Conservation (phyloP, 2,888 invertebrate genomes). For the Amphimallon solstitiale region DNA sequence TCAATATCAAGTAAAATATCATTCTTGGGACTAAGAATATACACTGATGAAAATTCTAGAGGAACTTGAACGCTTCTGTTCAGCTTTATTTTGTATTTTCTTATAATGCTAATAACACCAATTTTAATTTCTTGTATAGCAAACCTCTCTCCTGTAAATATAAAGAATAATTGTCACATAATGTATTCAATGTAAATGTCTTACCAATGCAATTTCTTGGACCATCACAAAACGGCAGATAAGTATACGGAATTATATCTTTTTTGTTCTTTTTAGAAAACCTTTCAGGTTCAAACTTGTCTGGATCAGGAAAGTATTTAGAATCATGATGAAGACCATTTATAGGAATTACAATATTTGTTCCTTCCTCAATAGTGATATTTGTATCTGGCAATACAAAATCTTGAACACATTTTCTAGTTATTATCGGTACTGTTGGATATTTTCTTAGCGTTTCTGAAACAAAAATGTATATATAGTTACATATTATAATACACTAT, state of each 20-base stretch:
- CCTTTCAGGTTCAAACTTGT: conserved; percentile 67
- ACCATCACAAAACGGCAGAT: conserved; percentile 69
- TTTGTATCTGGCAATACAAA: conserved; percentile 22
- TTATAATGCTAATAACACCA: background rate
- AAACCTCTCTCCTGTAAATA: background rate
- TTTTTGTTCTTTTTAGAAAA: conserved; percentile 67
- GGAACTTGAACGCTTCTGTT: background rate
- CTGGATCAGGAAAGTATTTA: conserved; percentile 66
- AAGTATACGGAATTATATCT: conserved; percentile 61
- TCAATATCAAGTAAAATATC: background rate
- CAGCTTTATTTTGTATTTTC: background rate
- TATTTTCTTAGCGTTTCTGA: conserved; percentile 24
- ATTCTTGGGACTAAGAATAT: background rate
- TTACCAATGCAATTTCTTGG: conserved; percentile 70
- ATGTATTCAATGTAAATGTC: background rate
- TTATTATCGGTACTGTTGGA: background rate
- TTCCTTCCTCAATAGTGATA: conserved; percentile 48
- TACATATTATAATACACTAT: too few relatives aligned
- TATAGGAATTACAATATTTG: conserved; percentile 59
- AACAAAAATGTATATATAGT: too few relatives aligned
- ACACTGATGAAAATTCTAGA: background rate
- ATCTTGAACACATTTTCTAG: conserved; percentile 8
- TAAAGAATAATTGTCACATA: too few relatives aligned
- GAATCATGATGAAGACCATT: conserved; percentile 66
- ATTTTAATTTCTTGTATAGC: background rate